phyloP scores from a whole-genome alignment of 2,888 invertebrate genomes.

The Catocala nupta region DNA sequence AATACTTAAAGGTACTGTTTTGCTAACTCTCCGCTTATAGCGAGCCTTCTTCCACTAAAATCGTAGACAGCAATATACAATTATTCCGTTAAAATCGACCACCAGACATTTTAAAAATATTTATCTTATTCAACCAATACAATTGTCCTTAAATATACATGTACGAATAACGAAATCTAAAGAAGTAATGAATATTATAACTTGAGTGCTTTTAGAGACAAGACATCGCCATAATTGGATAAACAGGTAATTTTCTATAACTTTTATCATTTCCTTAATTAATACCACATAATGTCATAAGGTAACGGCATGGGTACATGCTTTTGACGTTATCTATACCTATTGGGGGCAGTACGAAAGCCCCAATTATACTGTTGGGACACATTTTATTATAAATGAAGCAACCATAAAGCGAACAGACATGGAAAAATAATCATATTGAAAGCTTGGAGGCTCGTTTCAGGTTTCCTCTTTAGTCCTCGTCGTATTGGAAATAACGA shows the following conservation, averaged over 20 bases:
- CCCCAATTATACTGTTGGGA: constrained; percentile 57
- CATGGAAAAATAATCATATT: constrained; percentile 63
- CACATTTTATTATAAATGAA: constrained; percentile 55
- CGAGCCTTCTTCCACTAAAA: too few relatives aligned
- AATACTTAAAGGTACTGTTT: too few relatives aligned
- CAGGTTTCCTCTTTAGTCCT: constrained; percentile 20
- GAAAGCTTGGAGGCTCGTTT: constrained; percentile 51
- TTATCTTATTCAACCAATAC: too few relatives aligned
- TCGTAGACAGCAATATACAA: too few relatives aligned
- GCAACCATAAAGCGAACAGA: constrained; percentile 54
- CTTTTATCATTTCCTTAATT: constrained; percentile 61
- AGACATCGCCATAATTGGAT: constrained; percentile 19
- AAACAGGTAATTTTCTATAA: constrained; percentile 49
- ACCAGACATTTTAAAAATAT: too few relatives aligned
- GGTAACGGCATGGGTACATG: constrained; percentile 46
- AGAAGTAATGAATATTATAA: not conserved
- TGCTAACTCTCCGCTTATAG: too few relatives aligned
- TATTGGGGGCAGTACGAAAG: constrained; percentile 38
- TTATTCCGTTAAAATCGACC: too few relatives aligned
- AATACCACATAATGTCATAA: constrained; percentile 51
- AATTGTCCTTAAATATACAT: too few relatives aligned
- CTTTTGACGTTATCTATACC: constrained; percentile 52
- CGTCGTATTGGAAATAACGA: constrained; percentile 18
- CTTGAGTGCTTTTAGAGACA: constrained; percentile 13
- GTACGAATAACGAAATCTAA: too few relatives aligned